Evolutionary conservation across 2,888 invertebrate species (phyloP), one percentile per base, ranked within the genome.

Genomic region (Caenorhabditis plicata): DNA sequence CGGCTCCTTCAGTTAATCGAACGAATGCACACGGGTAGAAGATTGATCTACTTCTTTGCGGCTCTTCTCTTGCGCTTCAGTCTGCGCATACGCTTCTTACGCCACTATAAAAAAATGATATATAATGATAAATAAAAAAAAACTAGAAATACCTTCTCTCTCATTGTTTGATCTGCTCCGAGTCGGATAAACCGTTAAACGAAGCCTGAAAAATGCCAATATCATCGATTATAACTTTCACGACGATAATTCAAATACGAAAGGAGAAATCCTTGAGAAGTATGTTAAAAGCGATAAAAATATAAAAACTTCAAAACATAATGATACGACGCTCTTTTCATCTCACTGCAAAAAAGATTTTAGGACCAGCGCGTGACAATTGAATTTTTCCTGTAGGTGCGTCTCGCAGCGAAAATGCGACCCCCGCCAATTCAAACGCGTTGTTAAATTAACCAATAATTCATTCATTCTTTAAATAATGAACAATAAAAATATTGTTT

Each of bases 11-110:
- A 49, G 39, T 33, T 40, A 48, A 48, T 46, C 54, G 49, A 44
- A 49, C 49, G 49, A 23, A 11, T 20, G 36, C 52, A 45, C 26
- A 32, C 35, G 46, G 27, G 19, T 17, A 25, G 41, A 43, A 41
- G 42, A 20, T 49, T 50, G 40, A 57, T 60, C 46, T 73, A 74
- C 70, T 74, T 74, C 74, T 74, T 74, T 52, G 68, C 64, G 66
- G 77, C 76, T 72, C 80, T 74, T 56, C 80, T 73, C 72, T 80
- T 80, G 50, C 80, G 73, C 78, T 80, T 80, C 73, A 80, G 68
- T 67, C 80, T 73, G 53, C 78, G 75, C 78, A 78, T 78, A 55
- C 78, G 73, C 74, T 78, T 78, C 74, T 78, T 78, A 48, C 71
- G 67, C 78, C 77, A 78, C 77, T 78, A 56, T 58, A 67, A 64